Evolutionary conservation across 2,888 invertebrate species (phyloP).

Genomic region (Hofmannophila pseudospretella): DNA sequence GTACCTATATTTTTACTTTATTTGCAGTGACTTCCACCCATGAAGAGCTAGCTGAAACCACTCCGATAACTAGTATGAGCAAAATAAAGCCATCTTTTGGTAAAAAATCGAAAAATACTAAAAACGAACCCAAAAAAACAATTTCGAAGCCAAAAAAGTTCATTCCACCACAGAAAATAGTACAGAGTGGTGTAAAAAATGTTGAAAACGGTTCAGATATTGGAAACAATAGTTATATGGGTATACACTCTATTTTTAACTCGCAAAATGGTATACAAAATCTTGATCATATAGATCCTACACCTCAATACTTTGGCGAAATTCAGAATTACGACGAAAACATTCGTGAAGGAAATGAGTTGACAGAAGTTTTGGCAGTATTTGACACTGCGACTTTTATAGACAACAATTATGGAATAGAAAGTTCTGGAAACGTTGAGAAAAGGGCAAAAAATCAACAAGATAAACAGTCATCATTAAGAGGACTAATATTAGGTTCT

Average conservation of each 20-base stretch:
- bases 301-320: neutral
- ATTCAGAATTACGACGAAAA: too few relatives aligned
- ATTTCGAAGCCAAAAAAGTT: constrained; percentile 38
- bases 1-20: too few relatives aligned
- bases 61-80: constrained; percentile 15
- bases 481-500: constrained; percentile 43
- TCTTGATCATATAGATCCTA: neutral
- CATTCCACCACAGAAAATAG: constrained; percentile 32
- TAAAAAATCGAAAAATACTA: constrained; percentile 21
- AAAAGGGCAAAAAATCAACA: neutral
- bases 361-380: too few relatives aligned
- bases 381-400: too few relatives aligned
- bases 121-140: constrained; percentile 7
- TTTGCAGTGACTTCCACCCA: neutral
- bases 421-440: neutral
- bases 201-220: too few relatives aligned
- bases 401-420: too few relatives aligned
- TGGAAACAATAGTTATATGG: too few relatives aligned
- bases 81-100: constrained; percentile 33
- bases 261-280: neutral
- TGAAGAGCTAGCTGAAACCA: neutral
- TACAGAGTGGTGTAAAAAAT: neutral
- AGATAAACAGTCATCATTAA: constrained; percentile 16
- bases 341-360: too few relatives aligned
- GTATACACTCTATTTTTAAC: too few relatives aligned